Percentiles rank a stretch among this genome's conserved stretches.
phyloP scores from a whole-genome alignment of 2,888 invertebrate genomes.

The Platycheirus albimanus region DNA sequence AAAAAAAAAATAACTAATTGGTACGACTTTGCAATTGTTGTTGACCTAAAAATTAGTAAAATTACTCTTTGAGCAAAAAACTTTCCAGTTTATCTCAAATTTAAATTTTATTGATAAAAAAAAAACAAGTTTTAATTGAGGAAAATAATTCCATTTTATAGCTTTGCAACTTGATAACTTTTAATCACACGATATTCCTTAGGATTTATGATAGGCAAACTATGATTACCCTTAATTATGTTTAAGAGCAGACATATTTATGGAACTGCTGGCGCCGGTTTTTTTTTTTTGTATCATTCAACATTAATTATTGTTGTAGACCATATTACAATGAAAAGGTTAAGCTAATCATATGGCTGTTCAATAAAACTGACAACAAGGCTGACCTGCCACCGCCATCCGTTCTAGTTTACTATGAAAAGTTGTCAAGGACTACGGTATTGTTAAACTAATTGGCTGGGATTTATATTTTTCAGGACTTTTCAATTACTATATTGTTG shows the following conservation, averaged over 20 bases:
- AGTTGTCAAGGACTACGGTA: conserved; percentile 10
- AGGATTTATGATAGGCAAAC: conserved; percentile 3
- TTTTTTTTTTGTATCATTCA: conserved; percentile 12
- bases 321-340: conserved; percentile 15
- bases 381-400: conserved; percentile 11
- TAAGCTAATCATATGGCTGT: conserved; percentile 2
- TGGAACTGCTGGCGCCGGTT: conserved; percentile 36
- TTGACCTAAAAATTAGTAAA: too few relatives aligned
- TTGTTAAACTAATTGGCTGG: neutral
- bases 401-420: conserved; percentile 28
- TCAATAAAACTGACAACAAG: neutral
- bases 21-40: too few relatives aligned
- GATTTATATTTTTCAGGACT: neutral
- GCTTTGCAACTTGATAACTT: neutral
- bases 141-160: neutral
- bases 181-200: neutral
- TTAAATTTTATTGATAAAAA: neutral
- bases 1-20: too few relatives aligned
- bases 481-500: too few relatives aligned
- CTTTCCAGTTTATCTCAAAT: neutral
- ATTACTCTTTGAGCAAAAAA: neutral
- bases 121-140: neutral
- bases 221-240: conserved; percentile 35
- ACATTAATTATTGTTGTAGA: neutral
- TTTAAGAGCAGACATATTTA: neutral